phyloP scores from a whole-genome alignment of 2,113 vertebrate genomes.

The Glaucidium brasilianum region DNA sequence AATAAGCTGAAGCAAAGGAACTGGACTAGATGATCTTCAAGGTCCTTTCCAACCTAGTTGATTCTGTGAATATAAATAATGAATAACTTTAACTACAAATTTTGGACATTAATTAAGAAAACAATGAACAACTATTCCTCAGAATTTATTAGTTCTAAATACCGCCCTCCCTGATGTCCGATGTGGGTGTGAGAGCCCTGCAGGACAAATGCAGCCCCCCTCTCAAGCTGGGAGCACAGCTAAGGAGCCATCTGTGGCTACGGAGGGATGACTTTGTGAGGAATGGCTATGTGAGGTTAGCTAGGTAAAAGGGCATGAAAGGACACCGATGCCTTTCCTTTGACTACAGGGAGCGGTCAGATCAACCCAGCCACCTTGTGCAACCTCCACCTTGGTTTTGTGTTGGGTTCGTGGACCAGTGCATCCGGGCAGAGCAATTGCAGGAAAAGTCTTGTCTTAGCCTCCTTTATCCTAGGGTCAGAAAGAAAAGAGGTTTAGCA shows the following conservation, averaged over 20 bases:
- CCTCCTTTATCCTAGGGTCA: background rate
- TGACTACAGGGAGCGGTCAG: fast-evolving
- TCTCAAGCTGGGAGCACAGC: fast-evolving
- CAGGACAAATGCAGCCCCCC: background rate
- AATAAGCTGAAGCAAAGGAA: background rate
- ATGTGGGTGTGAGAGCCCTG: background rate
- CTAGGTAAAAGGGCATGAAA: background rate
- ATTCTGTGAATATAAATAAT: background rate
- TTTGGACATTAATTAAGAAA: background rate
- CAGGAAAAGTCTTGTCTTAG: background rate
- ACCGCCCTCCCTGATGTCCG: background rate
- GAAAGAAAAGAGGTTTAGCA: background rate
- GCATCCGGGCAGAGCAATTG: background rate
- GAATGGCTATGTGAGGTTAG: background rate
- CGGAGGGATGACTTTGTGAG: background rate
- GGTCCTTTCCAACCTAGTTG: no score
- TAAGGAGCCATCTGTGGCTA: background rate
- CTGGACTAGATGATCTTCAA: no score
- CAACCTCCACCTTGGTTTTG: background rate
- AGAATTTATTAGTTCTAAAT: background rate
- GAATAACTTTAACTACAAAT: background rate
- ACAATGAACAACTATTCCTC: background rate
- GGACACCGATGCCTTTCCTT: background rate
- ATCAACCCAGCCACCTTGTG: background rate
- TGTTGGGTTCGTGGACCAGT: background rate